Percentiles rank a stretch among this genome's conserved stretches.
phyloP scores from a whole-genome alignment of 1,140 invertebrate species.

The Marisa cornuarietis region DNA sequence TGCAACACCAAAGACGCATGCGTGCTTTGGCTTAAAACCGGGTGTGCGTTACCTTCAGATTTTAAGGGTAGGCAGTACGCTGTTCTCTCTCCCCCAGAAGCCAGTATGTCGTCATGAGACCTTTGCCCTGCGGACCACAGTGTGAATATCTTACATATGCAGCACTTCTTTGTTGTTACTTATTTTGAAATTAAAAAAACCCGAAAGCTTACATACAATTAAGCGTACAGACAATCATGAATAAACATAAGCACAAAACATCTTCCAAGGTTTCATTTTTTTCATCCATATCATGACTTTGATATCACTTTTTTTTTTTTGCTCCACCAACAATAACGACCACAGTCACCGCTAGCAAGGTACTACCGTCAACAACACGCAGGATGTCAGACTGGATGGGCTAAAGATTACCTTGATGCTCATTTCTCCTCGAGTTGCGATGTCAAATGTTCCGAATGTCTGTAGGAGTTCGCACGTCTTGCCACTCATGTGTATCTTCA shows the following conservation, averaged over 20 bases:
- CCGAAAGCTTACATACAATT: not conserved
- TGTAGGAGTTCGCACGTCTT: conserved; percentile 12
- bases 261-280: not conserved
- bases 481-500: conserved; percentile 34
- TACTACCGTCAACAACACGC: not conserved
- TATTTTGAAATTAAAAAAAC: not conserved
- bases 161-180: not conserved
- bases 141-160: not conserved
- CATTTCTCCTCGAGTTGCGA: conserved; percentile 16
- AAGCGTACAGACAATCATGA: not conserved
- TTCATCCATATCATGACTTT: no score
- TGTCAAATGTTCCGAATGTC: conserved; percentile 13
- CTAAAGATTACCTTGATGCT: conserved; percentile 25
- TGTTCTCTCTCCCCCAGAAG: conserved; percentile 27
- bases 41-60: not conserved
- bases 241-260: not conserved
- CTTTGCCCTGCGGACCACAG: conserved; percentile 37
- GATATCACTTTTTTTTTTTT: not conserved
- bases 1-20: not conserved
- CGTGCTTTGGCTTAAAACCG: not conserved
- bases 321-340: not conserved
- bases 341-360: not conserved
- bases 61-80: not conserved
- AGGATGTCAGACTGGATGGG: not conserved
- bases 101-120: conserved; percentile 43